Evolutionary conservation across 2,113 vertebrate genomes (phyloP).

Genomic region (Chauna torquata): DNA sequence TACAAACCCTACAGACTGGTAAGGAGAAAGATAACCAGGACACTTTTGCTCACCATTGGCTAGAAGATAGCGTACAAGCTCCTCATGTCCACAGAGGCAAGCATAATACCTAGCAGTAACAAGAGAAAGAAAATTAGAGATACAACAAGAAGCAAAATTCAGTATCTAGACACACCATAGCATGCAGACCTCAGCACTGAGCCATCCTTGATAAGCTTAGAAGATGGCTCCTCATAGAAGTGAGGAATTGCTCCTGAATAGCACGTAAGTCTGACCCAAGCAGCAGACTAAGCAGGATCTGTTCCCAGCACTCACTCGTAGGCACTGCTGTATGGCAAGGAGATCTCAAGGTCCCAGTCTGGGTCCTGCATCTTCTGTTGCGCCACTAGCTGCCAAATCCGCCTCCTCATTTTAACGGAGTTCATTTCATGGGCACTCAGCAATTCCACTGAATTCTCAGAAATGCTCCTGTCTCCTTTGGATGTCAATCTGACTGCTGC

Average conservation of each 20-base stretch:
- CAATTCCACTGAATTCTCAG: neutral
- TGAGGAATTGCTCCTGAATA: neutral
- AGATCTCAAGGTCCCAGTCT: neutral
- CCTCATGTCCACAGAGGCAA: slow-evolving; percentile 95
- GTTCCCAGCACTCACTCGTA: neutral
- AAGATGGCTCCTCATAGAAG: neutral
- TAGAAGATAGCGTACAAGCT: slow-evolving; percentile 94
- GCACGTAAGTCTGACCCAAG: neutral
- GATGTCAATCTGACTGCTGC: neutral
- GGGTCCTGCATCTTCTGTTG: neutral
- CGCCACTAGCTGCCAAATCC: slow-evolving; percentile 4
- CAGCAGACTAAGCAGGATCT: neutral
- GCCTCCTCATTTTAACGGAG: neutral
- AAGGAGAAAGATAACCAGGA: neutral
- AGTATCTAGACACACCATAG: neutral
- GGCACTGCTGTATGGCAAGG: neutral
- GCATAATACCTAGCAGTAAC: slow-evolving; percentile 87
- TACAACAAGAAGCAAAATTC: neutral
- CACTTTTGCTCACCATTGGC: slow-evolving; percentile 84
- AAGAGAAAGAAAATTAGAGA: neutral
- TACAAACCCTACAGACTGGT: neutral
- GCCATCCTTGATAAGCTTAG: neutral
- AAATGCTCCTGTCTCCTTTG: neutral
- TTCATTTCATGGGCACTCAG: neutral
- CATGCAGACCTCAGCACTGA: neutral